Evolutionary conservation across 2,797 vertebrate species (phyloP), one percentile per base, ranked within the genome.

Genomic region (Sebastes reedi): DNA sequence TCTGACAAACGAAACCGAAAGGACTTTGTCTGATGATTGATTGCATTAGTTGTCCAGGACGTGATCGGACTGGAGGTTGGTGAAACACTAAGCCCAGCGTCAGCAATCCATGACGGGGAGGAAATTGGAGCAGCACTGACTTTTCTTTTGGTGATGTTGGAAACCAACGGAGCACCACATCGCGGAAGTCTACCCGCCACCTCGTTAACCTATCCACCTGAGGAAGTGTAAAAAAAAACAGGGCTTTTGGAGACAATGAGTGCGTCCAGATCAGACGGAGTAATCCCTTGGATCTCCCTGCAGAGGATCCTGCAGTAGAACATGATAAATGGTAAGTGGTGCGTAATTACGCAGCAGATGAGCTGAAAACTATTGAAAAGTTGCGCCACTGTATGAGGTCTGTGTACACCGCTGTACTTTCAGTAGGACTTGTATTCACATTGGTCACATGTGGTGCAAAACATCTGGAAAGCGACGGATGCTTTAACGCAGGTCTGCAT

Each of bases 241-340:
- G 25, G 29, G 13, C 5, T 11, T 59, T 72, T 78, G 68, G 61
- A 78, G 65, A 81, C 54, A 39, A 90, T 90, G 89, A 88, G 55
- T 72, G 20, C 74, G 59, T 69, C 52, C 22, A 60, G 75, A 80
- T 68, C 82, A 77, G 32, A 34, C 32, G 84, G 76, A 86, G 73
- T 67, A 24, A 70, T 30, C 78, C 27, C 27, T 20, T 91, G 90
- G 79, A 79, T 92, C 89, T 85, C 70, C 78, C 89, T 77, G 76
- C 69, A 89, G 91, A 92, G 72, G 92, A 78, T 87, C 90, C 90
- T 56, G 88, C 87, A 60, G 72, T 84, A 92, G 82, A 92, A 88
- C 85, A 91, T 95, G 94, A 94, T 95, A 94, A 96, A 96, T 96
- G 96, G 95, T 96, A 84, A 84, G 93, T 64, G 55, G 52, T 71